phyloP scores from a whole-genome alignment of 2,888 invertebrate genomes.

The Axea sp. region DNA sequence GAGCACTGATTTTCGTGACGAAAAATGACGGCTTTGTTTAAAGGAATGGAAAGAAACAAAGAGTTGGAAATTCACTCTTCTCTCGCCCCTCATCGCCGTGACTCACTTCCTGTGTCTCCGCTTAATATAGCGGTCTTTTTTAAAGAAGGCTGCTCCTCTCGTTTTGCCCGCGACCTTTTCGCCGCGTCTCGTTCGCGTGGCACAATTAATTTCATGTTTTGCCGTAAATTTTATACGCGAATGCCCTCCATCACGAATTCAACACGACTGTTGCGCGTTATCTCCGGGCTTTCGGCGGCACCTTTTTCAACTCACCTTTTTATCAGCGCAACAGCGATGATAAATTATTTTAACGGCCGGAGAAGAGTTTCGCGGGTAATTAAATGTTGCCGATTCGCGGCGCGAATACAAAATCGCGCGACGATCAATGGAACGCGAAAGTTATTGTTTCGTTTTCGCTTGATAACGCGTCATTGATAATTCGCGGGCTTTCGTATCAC shows the following conservation, averaged over 20 bases:
- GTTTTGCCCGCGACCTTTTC: slow-evolving; percentile 22
- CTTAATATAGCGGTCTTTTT: slow-evolving; percentile 54
- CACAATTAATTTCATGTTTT: slow-evolving; percentile 45
- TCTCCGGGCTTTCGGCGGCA: slow-evolving; percentile 9
- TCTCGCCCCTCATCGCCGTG: slow-evolving; percentile 20
- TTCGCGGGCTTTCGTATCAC: no score
- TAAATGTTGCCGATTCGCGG: not conserved
- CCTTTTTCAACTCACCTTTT: slow-evolving; percentile 4
- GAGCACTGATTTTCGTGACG: slow-evolving; percentile 7
- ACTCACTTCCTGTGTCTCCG: slow-evolving; percentile 51
- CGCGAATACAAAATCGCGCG: not conserved
- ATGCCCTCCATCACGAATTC: slow-evolving; percentile 1
- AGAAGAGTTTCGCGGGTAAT: not conserved
- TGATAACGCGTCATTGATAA: no score
- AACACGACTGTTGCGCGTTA: slow-evolving; percentile 18
- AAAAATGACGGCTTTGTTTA: slow-evolving; percentile 45
- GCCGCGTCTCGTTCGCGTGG: slow-evolving; percentile 11
- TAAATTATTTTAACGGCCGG: slow-evolving; percentile 27
- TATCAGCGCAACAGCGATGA: not conserved
- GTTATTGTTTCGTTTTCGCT: no score
- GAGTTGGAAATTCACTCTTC: slow-evolving; percentile 23
- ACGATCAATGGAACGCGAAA: not conserved
- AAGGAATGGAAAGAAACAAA: slow-evolving; percentile 41
- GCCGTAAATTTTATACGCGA: slow-evolving; percentile 23
- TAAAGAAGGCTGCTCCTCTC: slow-evolving; percentile 25